phyloP scores from a whole-genome alignment of 1,140 invertebrate species.

The Idris sp. region DNA sequence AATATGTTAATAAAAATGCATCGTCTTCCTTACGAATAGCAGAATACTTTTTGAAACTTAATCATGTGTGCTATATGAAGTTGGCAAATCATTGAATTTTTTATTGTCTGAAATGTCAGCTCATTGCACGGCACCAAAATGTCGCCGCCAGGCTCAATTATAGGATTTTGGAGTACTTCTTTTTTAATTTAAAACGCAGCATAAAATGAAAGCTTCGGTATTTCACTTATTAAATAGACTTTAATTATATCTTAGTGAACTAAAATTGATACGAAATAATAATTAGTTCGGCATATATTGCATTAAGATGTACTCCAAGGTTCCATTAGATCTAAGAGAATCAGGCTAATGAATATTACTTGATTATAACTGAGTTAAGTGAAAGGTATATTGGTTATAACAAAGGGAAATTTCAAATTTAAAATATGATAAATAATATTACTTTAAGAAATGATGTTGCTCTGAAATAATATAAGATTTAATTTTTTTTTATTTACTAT shows the following conservation, averaged over 20 bases:
- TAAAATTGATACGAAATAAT: conserved; percentile 16
- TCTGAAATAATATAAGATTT: too few species aligned
- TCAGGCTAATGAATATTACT: conserved; percentile 18
- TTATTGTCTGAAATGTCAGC: conserved; percentile 4
- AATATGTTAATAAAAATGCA: too few species aligned
- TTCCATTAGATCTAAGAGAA: conserved; percentile 11
- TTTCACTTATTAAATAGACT: conserved; percentile 1
- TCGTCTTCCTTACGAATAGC: too few species aligned
- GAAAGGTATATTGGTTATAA: not conserved
- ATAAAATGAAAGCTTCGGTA: not conserved
- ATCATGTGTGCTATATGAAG: conserved; percentile 11
- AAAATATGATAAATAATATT: not conserved
- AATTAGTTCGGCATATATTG: conserved; percentile 16
- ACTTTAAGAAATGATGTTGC: not conserved
- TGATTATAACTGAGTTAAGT: conserved; percentile 4
- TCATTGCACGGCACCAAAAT: conserved; percentile 11
- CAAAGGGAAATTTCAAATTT: not conserved
- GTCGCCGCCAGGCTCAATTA: conserved; percentile 8
- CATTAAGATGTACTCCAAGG: conserved; percentile 14
- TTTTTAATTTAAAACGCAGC: not conserved
- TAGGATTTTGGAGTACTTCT: not conserved
- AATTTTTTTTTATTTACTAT: too few species aligned
- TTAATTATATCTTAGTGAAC: conserved; percentile 5
- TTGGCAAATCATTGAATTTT: conserved; percentile 16
- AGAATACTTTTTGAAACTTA: too few species aligned